A percentile compares a stretch with the other conserved stretches of the same genome.
Conservation (phyloP, 2,888 invertebrate species). For the Macropis europaea region DNA sequence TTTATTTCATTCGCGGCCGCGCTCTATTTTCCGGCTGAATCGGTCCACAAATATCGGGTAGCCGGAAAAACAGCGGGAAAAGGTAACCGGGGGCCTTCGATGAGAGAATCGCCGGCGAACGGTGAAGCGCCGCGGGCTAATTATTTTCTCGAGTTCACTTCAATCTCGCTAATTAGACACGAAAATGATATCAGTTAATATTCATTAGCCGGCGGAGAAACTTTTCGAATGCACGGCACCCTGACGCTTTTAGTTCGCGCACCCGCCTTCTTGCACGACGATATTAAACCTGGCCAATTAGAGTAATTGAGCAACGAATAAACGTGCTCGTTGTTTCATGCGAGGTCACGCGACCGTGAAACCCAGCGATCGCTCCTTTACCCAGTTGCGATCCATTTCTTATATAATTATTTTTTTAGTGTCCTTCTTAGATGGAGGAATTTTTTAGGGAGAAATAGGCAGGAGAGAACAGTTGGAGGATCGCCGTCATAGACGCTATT, state of each 20-base stretch:
- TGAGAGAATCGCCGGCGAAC: neutral
- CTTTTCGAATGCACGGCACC: constrained; percentile 4
- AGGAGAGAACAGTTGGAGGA: too few species aligned
- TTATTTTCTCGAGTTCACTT: neutral
- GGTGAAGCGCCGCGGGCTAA: neutral
- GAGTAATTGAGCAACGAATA: constrained; percentile 44
- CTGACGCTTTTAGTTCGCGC: neutral
- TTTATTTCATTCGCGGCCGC: neutral
- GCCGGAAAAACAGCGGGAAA: neutral
- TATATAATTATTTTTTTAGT: too few species aligned
- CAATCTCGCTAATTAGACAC: constrained; percentile 23
- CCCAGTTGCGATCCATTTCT: constrained; percentile 12
- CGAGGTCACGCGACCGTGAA: constrained; percentile 21
- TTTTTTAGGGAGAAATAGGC: too few species aligned
- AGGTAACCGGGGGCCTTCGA: neutral
- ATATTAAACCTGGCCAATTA: constrained; percentile 46
- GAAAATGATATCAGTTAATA: constrained; percentile 15
- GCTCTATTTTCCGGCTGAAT: too few species aligned
- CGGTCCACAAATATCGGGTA: too few species aligned
- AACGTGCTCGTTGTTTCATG: constrained; percentile 26
- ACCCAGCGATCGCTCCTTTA: neutral
- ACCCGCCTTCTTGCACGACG: neutral
- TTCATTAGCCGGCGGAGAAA: constrained; percentile 18
- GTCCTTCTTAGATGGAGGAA: too few species aligned
- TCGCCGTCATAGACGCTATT: too few species aligned